Conservation (phyloP, 37 sponge, comb jelly and placozoan genomes). For the Cliona cf. orientalis region DNA sequence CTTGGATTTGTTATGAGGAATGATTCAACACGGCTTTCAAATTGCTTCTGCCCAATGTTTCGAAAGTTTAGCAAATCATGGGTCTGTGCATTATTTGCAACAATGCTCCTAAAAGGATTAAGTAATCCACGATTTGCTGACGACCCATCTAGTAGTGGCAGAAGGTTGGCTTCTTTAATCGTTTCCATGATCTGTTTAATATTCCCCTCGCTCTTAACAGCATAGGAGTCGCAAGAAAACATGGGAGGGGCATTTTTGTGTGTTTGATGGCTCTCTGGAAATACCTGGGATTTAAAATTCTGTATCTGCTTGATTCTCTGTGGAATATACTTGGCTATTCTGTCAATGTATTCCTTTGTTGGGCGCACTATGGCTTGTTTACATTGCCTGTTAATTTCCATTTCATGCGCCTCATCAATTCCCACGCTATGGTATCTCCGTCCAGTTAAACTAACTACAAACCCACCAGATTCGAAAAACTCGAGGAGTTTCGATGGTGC, state of each 20-base stretch:
- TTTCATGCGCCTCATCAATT: conserved; percentile 24
- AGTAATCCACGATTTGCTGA: neutral
- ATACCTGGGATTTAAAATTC: neutral
- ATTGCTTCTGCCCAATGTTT: neutral
- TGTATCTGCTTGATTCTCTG: neutral
- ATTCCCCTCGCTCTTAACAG: neutral
- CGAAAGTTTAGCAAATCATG: conserved; percentile 5
- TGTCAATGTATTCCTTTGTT: conserved; percentile 11
- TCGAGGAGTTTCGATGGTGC: neutral
- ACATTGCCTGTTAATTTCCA: conserved; percentile 5
- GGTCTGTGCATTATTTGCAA: neutral
- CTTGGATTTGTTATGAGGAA: conserved; percentile 7
- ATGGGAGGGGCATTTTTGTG: neutral
- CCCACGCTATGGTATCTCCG: conserved; percentile 15
- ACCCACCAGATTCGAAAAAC: conserved; percentile 17
- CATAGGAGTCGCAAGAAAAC: neutral
- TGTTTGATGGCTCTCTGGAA: neutral
- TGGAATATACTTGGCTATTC: conserved; percentile 8
- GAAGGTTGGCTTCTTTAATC: neutral
- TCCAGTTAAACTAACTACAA: conserved; percentile 17
- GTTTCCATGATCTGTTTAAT: neutral
- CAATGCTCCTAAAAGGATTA: neutral
- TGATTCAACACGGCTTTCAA: neutral
- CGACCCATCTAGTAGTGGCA: neutral
- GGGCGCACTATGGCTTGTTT: conserved; percentile 5